Percentiles rank a stretch among this genome's conserved stretches.
These are phyloP conservation scores for Ormyrus nitidulus DNA, from an alignment of 2,888 invertebrate genomes.

Conservation along the genomic window DNA sequence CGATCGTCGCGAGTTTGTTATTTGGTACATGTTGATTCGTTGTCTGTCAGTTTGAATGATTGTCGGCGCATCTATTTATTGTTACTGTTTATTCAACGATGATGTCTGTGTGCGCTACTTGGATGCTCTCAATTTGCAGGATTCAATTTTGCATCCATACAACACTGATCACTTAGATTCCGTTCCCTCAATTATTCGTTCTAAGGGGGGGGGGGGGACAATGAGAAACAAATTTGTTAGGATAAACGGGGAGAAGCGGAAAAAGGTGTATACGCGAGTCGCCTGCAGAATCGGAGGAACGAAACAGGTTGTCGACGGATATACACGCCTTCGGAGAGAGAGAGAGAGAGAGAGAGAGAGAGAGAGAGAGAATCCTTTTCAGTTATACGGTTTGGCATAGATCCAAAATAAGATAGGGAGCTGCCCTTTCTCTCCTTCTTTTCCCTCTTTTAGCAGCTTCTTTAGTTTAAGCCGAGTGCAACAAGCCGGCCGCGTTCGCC, in stretches of 20 bases:
- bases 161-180: background rate
- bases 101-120: background rate
- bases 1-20: background rate
- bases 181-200: slow-evolving; percentile 6
- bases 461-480: background rate
- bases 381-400: slow-evolving; percentile 27
- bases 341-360: background rate
- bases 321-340: background rate
- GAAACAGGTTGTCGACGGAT: slow-evolving; percentile 8
- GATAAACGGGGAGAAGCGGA: background rate
- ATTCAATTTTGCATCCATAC: background rate
- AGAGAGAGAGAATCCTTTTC: slow-evolving; percentile 29
- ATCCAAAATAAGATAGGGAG: slow-evolving; percentile 8
- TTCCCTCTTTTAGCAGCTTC: background rate
- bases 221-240: background rate
- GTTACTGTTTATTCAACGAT: background rate
- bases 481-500: background rate
- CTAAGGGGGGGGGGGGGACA: background rate
- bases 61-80: background rate
- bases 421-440: background rate
- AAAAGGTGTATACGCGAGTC: background rate
- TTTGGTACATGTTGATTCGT: background rate
- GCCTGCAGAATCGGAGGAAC: background rate
- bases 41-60: slow-evolving; percentile 1
- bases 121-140: background rate